Conservation (phyloP, 2,888 invertebrate species). For the Lumbricus terrestris region DNA sequence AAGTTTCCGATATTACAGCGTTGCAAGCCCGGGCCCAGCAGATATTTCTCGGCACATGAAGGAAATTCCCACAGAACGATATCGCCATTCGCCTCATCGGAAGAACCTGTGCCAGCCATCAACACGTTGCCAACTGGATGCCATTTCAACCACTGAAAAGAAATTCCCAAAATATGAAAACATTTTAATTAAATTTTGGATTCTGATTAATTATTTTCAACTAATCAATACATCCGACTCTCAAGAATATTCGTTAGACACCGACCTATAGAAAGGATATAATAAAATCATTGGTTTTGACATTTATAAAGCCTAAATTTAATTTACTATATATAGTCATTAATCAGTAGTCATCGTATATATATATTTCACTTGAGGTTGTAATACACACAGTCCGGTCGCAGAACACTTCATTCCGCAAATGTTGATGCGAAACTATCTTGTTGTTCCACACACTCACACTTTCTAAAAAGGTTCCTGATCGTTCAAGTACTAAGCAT, state of each 20-base stretch:
- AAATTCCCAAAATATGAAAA: background rate
- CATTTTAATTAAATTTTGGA: background rate
- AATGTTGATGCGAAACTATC: too few species aligned
- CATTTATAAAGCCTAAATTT: background rate
- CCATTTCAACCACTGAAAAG: background rate
- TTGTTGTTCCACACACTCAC: too few species aligned
- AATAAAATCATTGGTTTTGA: background rate
- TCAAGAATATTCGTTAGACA: background rate
- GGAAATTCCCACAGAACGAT: constrained; percentile 12
- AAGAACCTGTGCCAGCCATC: background rate
- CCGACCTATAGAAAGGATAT: background rate
- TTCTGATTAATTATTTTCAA: background rate
- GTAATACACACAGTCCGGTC: too few species aligned
- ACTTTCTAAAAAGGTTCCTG: too few species aligned
- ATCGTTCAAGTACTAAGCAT: background rate
- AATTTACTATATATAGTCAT: background rate
- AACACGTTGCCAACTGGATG: background rate
- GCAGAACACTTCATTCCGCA: too few species aligned
- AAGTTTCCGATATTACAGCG: constrained; percentile 14
- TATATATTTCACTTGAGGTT: too few species aligned
- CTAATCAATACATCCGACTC: background rate
- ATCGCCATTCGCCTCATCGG: background rate
- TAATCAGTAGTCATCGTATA: background rate
- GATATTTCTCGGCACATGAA: background rate
- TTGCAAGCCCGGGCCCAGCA: background rate